Base-by-base conservation (phyloP, 2,797 vertebrate species). In the Dendrocincla tyrannina region DNA sequence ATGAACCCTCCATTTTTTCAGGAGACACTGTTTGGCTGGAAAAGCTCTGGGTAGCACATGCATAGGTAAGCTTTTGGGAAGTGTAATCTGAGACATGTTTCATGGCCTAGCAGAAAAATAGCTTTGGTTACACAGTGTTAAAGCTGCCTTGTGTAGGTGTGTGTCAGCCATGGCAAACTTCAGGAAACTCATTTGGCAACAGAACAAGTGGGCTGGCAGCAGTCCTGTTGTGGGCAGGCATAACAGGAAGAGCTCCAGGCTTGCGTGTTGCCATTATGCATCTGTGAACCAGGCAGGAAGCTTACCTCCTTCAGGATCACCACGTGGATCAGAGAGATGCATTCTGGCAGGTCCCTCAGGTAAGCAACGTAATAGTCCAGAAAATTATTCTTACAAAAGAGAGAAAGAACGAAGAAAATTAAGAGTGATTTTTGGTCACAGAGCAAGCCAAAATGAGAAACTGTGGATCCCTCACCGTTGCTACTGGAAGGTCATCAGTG, bases 301-400 rank as follows among this genome's bases (percentile, higher is more conserved):
- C 82, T 94, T 93, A 98, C 98, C 97, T 98, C 98, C 96, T 98
- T 98, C 88, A 98, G 95, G 93, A 98, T 98, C 75, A 98, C 98
- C 96, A 99, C 98, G 28, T 98, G 98, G 89, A 99, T 98, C 80
- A 99, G 98, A 3, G 98, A 98, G 91, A 99, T 98, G 96, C 99
- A 99, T 93, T 99, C 99, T 17, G 99, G 99, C 49, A 99, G 98
- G 95, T 99, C 99, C 96, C 98, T 99, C 96, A 99, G 97, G 96
- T 99, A 99, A 39, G 99, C 99, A 88, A 99, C 98, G 1, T 99
- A 99, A 84, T 99, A 99, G 94, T 99, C 99, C 98, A 99, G 97
- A 97, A 99, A 99, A 87, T 99, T 99, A 89, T 99, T 99, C 99
- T 99, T 97, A 62, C 6, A 17, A 90, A 89, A 68, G 15, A 13